Conservation (phyloP, 2,888 invertebrate species). For the Nemotelus pantherinus region DNA sequence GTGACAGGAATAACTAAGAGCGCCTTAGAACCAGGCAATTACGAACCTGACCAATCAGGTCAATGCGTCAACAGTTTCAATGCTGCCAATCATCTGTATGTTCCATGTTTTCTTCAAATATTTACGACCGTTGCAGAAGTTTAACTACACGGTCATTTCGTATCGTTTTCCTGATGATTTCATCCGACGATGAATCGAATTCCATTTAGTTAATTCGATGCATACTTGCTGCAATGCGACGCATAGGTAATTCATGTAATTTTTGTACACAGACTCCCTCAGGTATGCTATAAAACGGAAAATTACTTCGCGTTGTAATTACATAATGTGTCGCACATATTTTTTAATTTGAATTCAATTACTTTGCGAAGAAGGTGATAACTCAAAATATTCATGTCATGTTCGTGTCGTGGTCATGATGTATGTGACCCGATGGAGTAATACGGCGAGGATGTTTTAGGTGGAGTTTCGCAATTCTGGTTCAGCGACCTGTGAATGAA, state of each 20-base stretch:
- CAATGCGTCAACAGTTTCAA: constrained; percentile 15
- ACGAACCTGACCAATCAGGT: constrained; percentile 18
- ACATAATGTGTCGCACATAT: constrained; percentile 38
- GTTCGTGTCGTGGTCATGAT: constrained; percentile 15
- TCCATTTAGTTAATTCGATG: constrained; percentile 13
- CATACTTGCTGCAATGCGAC: constrained; percentile 6
- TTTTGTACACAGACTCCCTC: background rate
- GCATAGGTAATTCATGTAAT: background rate
- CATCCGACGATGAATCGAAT: constrained; percentile 17
- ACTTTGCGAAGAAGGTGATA: constrained; percentile 19
- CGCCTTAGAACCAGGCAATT: constrained; percentile 27
- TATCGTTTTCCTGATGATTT: constrained; percentile 7
- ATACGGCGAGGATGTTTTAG: background rate
- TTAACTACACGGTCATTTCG: background rate
- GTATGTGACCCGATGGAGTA: constrained; percentile 38
- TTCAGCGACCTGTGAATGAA: background rate
- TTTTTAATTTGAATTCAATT: constrained; percentile 44
- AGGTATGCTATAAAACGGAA: constrained; percentile 22
- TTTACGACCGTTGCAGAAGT: constrained; percentile 16
- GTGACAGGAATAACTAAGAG: constrained; percentile 50
- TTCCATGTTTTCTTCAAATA: constrained; percentile 1
- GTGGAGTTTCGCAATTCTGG: background rate
- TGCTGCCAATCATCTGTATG: constrained; percentile 24
- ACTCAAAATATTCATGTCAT: constrained; percentile 13
- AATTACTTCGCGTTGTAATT: constrained; percentile 16